Evolutionary conservation across 2,888 invertebrate species (phyloP).

Genomic region (Macropis europaea): DNA sequence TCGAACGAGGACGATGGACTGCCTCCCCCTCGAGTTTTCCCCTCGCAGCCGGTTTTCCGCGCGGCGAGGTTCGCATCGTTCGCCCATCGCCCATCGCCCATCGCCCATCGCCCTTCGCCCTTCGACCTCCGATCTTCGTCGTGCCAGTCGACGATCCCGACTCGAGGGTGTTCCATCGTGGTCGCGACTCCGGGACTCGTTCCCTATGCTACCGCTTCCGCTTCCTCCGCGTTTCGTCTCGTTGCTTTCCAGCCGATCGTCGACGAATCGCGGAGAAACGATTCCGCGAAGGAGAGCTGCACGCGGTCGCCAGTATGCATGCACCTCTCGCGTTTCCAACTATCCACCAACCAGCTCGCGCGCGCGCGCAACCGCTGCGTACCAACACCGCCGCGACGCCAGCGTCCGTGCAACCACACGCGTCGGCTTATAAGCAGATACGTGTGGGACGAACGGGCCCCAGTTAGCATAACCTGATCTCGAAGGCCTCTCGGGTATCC

Average conservation of each 20-base stretch:
- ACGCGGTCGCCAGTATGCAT: constrained; percentile 37
- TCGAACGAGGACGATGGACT: background rate
- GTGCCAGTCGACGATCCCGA: no score
- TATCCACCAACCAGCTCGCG: constrained; percentile 10
- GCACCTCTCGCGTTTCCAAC: constrained; percentile 49
- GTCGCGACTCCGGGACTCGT: background rate
- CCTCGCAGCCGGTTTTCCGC: constrained; percentile 5
- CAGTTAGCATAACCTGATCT: constrained; percentile 78
- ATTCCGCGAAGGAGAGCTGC: constrained; percentile 55
- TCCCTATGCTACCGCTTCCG: background rate
- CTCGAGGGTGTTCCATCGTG: constrained; percentile 2
- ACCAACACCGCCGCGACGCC: constrained; percentile 8
- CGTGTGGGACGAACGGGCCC: constrained; percentile 66
- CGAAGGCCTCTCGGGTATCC: constrained; percentile 64
- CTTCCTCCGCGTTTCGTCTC: constrained; percentile 23
- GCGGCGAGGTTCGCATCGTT: background rate
- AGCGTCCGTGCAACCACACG: constrained; percentile 35
- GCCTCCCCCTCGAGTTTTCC: background rate
- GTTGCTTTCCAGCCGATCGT: constrained; percentile 47
- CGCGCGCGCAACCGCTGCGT: background rate
- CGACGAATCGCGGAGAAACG: constrained; percentile 40
- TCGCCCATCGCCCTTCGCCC: constrained; percentile 5
- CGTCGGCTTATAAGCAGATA: constrained; percentile 61
- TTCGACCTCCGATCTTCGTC: no score
- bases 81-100: background rate